Evolutionary conservation across 2,797 vertebrate genomes (phyloP).

Genomic region (Cirrhinus molitorella): DNA sequence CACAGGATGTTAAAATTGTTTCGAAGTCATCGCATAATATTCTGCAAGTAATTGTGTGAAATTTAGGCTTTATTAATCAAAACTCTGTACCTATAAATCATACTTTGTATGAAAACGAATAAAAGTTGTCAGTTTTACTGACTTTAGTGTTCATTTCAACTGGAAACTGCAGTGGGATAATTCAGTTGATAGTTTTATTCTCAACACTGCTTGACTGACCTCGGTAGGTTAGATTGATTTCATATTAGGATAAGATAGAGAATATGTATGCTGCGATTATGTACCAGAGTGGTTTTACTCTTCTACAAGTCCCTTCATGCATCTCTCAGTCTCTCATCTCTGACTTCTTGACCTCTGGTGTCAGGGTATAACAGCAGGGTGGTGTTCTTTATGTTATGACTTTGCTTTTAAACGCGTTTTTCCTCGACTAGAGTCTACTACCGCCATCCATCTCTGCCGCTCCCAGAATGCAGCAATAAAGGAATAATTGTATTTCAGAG

Average conservation of each 20-base stretch:
- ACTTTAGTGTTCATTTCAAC: too few species aligned
- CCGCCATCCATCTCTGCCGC: conserved; percentile 79
- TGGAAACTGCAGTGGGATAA: too few species aligned
- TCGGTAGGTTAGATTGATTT: not conserved
- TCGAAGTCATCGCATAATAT: too few species aligned
- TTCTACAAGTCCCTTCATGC: conserved; percentile 11
- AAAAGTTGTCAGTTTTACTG: too few species aligned
- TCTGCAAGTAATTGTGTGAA: too few species aligned
- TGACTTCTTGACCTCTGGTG: conserved; percentile 65
- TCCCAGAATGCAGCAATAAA: conserved; percentile 65
- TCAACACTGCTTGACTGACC: not conserved
- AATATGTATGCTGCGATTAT: conserved; percentile 33
- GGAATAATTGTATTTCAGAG: conserved; percentile 79
- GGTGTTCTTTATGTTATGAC: conserved; percentile 61
- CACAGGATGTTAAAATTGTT: too few species aligned
- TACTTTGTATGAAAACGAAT: too few species aligned
- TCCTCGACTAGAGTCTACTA: conserved; percentile 69
- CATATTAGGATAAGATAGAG: conserved; percentile 20
- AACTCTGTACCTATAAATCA: too few species aligned
- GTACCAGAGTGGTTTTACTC: conserved; percentile 22
- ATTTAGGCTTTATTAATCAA: too few species aligned
- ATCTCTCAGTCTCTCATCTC: conserved; percentile 57
- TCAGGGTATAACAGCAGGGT: conserved; percentile 64
- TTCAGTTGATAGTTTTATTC: not conserved
- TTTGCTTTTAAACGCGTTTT: conserved; percentile 75